Conservation (phyloP, 2,113 vertebrate genomes). For the Mormyrus lacerda region DNA sequence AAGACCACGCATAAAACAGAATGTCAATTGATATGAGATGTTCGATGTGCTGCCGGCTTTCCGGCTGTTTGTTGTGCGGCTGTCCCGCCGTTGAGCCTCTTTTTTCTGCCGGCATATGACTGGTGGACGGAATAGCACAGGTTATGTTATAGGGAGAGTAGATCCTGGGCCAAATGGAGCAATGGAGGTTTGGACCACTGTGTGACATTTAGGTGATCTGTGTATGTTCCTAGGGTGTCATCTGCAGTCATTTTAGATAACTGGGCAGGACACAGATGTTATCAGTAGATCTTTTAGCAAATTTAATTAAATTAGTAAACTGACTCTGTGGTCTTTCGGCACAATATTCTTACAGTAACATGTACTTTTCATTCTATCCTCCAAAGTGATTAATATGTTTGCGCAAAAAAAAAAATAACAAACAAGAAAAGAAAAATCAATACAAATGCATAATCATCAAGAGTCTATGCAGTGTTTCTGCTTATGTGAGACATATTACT, state of each 20-base stretch:
- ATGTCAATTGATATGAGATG: neutral
- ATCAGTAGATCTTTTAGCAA: neutral
- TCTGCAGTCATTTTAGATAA: neutral
- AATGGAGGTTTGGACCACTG: neutral
- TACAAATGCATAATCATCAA: neutral
- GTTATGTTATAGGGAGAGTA: neutral
- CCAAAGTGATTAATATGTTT: neutral
- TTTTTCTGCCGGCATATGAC: neutral
- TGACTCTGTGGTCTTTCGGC: neutral
- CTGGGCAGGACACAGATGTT: neutral
- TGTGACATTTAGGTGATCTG: neutral
- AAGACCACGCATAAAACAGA: neutral
- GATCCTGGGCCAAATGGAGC: neutral
- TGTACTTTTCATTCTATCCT: neutral
- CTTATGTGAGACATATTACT: neutral
- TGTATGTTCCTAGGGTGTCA: neutral
- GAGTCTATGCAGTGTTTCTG: neutral
- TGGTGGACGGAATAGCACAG: neutral
- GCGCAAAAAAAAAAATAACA: neutral
- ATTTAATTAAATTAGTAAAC: neutral
- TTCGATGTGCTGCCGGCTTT: neutral
- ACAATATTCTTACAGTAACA: neutral
- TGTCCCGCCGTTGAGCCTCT: neutral
- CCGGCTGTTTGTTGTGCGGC: neutral
- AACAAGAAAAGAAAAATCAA: neutral